Evolutionary conservation across 2,888 invertebrate genomes (phyloP).

Genomic region (Tolmerus cingulatus): DNA sequence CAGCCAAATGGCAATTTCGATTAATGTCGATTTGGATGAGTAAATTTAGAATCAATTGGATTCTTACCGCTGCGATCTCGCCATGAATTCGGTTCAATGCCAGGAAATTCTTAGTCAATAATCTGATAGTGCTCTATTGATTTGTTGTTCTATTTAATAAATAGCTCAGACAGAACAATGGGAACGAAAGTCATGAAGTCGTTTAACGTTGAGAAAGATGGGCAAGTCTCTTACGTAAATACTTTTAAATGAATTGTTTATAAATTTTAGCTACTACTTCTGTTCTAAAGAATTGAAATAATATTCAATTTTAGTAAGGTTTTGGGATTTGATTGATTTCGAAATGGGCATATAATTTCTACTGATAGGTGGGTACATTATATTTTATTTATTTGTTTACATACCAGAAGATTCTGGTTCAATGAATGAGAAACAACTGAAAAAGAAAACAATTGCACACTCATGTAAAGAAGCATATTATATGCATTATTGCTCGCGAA

Average conservation of each 20-base stretch:
- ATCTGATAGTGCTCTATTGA: slow-evolving; percentile 2
- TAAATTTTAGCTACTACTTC: background rate
- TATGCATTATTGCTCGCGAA: background rate
- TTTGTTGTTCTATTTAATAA: slow-evolving; percentile 3
- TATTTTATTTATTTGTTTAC: background rate
- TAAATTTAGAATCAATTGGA: slow-evolving; percentile 8
- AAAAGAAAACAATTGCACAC: background rate
- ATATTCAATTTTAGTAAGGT: background rate
- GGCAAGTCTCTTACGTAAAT: background rate
- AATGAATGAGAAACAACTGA: background rate
- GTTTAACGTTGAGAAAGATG: background rate
- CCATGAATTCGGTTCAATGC: slow-evolving; percentile 15
- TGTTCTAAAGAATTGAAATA: background rate
- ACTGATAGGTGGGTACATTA: background rate
- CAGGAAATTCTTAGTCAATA: slow-evolving; percentile 24
- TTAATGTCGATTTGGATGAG: slow-evolving; percentile 28
- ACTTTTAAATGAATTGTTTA: background rate
- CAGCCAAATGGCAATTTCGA: background rate
- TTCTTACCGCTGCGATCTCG: background rate
- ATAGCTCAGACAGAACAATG: background rate
- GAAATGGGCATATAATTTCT: background rate
- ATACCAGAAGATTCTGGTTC: background rate
- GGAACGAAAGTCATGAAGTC: background rate
- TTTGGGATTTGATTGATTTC: background rate
- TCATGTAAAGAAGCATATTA: background rate